Conservation (phyloP, 2,113 vertebrate genomes). For the Neofelis nebulosa region DNA sequence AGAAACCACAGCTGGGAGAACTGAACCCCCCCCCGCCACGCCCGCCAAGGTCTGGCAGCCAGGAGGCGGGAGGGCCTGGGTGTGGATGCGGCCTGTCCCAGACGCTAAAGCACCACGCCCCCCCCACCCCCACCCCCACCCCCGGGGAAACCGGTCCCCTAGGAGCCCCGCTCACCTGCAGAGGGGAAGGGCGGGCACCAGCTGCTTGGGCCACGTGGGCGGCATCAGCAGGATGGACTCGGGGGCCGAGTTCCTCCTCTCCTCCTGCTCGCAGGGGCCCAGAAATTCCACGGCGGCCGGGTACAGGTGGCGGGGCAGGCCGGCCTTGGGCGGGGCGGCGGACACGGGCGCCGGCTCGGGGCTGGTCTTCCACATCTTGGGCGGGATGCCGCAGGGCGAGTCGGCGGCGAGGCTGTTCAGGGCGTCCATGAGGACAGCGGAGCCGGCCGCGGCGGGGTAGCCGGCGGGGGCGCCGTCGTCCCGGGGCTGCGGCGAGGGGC, state of each 20-base stretch:
- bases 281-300: conserved; percentile 90
- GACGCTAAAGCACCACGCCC: background rate
- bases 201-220: conserved; percentile 93
- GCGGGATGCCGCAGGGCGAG: conserved; percentile 90
- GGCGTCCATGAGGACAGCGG: conserved; percentile 87
- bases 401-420: conserved; percentile 88
- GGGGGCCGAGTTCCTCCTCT: conserved; percentile 88
- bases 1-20: background rate
- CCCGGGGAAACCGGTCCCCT: fast-evolving
- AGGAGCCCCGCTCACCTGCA: conserved; percentile 90
- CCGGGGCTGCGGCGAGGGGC: conserved; percentile 92
- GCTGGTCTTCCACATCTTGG: conserved; percentile 94
- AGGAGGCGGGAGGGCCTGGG: background rate
- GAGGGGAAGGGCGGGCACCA: conserved; percentile 91
- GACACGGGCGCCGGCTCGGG: conserved; percentile 88
- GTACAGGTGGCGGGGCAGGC: conserved; percentile 86
- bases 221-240: conserved; percentile 95
- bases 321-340: conserved; percentile 84
- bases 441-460: conserved; percentile 81
- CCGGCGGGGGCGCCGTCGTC: conserved; percentile 86
- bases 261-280: conserved; percentile 92
- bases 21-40: background rate
- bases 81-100: background rate
- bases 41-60: background rate
- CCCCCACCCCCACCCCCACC: no score